Base-by-base conservation (phyloP, 2,113 vertebrate genomes). In the Odontesthes bonariensis region DNA sequence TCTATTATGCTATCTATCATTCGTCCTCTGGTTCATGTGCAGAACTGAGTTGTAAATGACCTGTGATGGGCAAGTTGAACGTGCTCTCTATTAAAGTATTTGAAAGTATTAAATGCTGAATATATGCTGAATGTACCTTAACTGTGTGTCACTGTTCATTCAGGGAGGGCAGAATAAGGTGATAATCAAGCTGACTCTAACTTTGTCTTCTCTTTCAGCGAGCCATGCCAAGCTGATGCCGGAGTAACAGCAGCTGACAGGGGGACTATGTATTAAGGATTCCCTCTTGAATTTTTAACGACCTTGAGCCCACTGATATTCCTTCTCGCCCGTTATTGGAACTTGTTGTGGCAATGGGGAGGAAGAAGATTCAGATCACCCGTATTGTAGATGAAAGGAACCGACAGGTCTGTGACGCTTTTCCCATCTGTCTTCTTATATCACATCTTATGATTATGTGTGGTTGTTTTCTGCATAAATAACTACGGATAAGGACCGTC, bases 361-460 rank as follows among this genome's bases (percentile, higher is more conserved):
- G 98, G 77, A 99, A 97, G 94, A 99, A 99, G 96, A 99, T 98
- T 91, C 97, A 98, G 90, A 99, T 99, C 91, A 97, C 96, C 3
- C 94, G 97, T 88, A 99, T 99, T 82, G 94, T 97, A 84, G 97
- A 99, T 75, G 97, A 99, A 89, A 95, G 97, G 90, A 99, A 99
- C 92, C 94, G 98, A 74, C 97, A 99, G 97, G 98, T 99, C 87
- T 94, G 89, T 54, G 54, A 46, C 27, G 63, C 49, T 17, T 53
- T n/a, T 44, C 35, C 52, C 13, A 5, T 51, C 9, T 53, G 7
- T 56, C n/a, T 22, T 53, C 8, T 32, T 13, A 27, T 20, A 47
- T 64, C 1, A 23, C 14, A 5, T 44, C 6, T 51, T 17, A 23
- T 33, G 61, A 19, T 31, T 20, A 2, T 63, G 47, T 8, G 7